phyloP scores from a whole-genome alignment of 1,140 invertebrate species.

The Sitodiplosis mosellana region DNA sequence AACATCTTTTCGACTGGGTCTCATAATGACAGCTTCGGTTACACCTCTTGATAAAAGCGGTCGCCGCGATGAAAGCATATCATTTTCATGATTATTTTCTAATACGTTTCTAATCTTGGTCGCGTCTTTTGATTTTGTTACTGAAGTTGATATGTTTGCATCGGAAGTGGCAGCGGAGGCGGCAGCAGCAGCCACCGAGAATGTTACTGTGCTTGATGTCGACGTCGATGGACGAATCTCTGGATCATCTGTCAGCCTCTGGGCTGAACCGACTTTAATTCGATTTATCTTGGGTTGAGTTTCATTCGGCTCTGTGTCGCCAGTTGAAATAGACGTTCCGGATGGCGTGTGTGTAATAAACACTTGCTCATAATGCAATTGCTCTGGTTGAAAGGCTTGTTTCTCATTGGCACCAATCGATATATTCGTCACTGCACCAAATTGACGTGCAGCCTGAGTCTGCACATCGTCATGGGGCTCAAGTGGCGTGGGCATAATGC shows the following conservation, averaged over 20 bases:
- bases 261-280: no score
- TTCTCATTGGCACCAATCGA: neutral
- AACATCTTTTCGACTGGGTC: constrained; percentile 19
- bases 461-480: no score
- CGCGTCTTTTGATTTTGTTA: no score
- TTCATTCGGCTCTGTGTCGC: no score
- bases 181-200: neutral
- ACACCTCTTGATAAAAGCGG: constrained; percentile 18
- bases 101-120: no score
- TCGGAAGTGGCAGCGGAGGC: neutral
- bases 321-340: neutral
- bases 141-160: no score
- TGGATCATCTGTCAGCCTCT: no score
- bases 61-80: neutral
- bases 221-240: no score
- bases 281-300: no score
- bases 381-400: neutral
- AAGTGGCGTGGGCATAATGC: no score
- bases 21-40: constrained; percentile 21
- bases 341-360: neutral
- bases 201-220: no score
- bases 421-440: neutral
- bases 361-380: constrained; percentile 1
- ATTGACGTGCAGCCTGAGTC: neutral
- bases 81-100: no score